Evolutionary conservation across 2,113 vertebrate species (phyloP), one percentile per base, ranked within the genome.

Genomic region (Mormyrus lacerda): DNA sequence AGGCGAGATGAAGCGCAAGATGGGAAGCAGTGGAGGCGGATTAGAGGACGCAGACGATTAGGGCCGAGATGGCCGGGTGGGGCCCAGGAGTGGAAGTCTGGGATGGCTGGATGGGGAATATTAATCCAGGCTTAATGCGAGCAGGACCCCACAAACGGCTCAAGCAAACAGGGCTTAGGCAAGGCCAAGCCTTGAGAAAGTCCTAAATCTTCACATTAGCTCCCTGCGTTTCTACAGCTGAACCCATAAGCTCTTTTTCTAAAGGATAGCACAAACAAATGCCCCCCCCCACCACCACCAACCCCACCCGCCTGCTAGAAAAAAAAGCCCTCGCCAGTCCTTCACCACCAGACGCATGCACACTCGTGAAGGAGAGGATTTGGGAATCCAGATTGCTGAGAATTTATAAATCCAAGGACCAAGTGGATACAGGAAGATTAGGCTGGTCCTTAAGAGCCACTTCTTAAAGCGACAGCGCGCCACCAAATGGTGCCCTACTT

Each of bases 101-200:
- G 95, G 95, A 94, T 96, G 48, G 94, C 95, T 96, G 97, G 97
- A 97, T 95, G 96, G 97, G 97, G 97, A 97, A 97, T 97, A 97
- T 97, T 99, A 99, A 99, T 99, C 98, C 97, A 97, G 96, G 97
- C 97, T 99, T 98, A 99, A 96, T 96, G 94, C 94, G 96, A 97
- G 97, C 97, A 97, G 97, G 96, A 97, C 97, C 95, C 96, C 95
- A 96, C 94, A 93, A 95, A 97, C 95, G 96, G 97, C 96, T 97
- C 95, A 96, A 95, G 96, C 96, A 96, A 97, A 97, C 96, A 97
- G 96, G 95, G 97, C 96, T 98, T 97, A 98, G 96, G 95, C 94
- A 96, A 96, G 95, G 95, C 97, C 97, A 96, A 97, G 97, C 96
- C 95, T 96, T 94, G 96, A 97, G 96, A 97, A 97, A 97, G 97